Evolutionary conservation across 2,797 vertebrate genomes (phyloP), one percentile per base, ranked within the genome.

Genomic region (Chromobotia macracanthus): DNA sequence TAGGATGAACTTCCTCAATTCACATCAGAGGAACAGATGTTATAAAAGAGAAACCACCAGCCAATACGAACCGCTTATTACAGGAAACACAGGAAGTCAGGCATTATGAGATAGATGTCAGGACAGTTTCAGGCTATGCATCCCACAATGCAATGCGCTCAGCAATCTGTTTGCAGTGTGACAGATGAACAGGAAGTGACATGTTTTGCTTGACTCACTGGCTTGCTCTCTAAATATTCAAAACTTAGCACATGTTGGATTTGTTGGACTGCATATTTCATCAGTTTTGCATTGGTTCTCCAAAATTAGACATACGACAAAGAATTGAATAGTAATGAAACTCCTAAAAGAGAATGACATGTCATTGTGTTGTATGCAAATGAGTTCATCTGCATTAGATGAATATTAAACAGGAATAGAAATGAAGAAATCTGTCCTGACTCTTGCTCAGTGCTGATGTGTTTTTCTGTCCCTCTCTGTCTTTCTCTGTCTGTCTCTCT

Each of bases 351-450:
- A 61, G 9, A 28, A 72, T 21, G 9, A 60, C 25, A 13, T 51
- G 61, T 67, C 10, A 18, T 18, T 21, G 44, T 73, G 53, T 71
- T 55, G 38, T 71, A 25, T 73, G 41, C 71, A 61, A 44, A 74
- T 35, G 18, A 50, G 44, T 55, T 55, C 10, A n/a, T 66, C 12
- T n/a, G 15, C 48, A 55, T 75, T 55, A 19, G 23, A 55, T 75
- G 31, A 55, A 41, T 65, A 38, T 65, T 55, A 75, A 66, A 55
- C 18, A 18, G 48, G 48, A 53, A 64, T 8, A 13, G 46, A 18
- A 51, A 53, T 18, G 38, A 61, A 73, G 55, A 23, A 73, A 0
- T 38, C 44, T 46, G 15, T 70, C 35, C 23, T 64, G 35, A 56
- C 44, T 15, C 55, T 23, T 50, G 25, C 64, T 44, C 50, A 13